Conservation (phyloP, 2,888 invertebrate species). For the Mesorhabditis sp. region DNA sequence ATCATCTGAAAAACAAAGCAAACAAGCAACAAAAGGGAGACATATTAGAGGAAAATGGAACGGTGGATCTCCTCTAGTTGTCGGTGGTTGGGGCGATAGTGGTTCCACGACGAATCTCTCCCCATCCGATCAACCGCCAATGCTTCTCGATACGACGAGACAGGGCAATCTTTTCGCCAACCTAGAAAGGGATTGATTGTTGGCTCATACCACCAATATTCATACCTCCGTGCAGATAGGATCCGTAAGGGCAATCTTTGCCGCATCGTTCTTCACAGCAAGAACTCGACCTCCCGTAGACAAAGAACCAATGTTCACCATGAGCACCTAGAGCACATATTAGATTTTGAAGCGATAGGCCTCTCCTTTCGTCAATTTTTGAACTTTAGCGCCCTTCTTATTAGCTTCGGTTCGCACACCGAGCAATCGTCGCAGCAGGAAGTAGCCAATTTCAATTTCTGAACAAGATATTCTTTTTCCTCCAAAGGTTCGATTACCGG, state of each 20-base stretch:
- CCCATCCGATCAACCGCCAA: slow-evolving; percentile 99
- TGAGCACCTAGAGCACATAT: slow-evolving; percentile 65
- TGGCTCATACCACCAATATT: neutral
- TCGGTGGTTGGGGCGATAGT: slow-evolving; percentile 75
- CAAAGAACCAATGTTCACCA: slow-evolving; percentile 97
- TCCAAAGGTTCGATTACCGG: slow-evolving; percentile 66
- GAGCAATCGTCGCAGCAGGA: slow-evolving; percentile 85
- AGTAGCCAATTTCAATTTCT: slow-evolving; percentile 89
- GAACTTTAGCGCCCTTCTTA: slow-evolving; percentile 86
- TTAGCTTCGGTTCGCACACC: slow-evolving; percentile 98
- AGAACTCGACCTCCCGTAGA: slow-evolving; percentile 78
- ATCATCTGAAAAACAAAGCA: neutral
- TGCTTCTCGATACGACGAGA: slow-evolving; percentile 97
- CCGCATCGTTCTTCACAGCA: slow-evolving; percentile 65
- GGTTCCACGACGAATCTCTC: slow-evolving; percentile 93
- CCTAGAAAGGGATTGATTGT: slow-evolving; percentile 56
- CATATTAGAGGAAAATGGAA: neutral
- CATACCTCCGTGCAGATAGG: slow-evolving; percentile 90
- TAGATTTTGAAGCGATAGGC: neutral
- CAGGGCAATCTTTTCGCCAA: slow-evolving; percentile 95
- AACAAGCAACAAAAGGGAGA: neutral
- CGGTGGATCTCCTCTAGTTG: slow-evolving; percentile 7
- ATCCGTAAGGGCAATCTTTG: slow-evolving; percentile 84
- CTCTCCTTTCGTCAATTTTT: slow-evolving; percentile 37
- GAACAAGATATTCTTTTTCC: slow-evolving; percentile 12